Percentiles rank a stretch among this genome's conserved stretches.
phyloP scores from a whole-genome alignment of 2,113 vertebrate species.

The Lycocorax pyrrhopterus region DNA sequence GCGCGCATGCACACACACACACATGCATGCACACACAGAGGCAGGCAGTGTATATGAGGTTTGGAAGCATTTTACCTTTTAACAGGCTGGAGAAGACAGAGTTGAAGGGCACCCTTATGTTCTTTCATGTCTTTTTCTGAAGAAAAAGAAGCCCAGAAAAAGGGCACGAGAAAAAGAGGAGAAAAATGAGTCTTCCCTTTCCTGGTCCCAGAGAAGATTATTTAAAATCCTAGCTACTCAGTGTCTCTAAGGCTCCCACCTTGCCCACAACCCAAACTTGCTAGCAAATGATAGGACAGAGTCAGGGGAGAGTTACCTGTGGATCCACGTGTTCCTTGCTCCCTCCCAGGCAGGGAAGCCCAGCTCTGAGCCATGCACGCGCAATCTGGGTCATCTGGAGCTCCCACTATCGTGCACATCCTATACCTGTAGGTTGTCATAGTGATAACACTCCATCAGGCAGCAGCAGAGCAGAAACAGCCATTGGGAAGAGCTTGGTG shows the following conservation, averaged over 20 bases:
- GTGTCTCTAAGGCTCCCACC: background rate
- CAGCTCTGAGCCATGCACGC: background rate
- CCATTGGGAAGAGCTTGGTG: background rate
- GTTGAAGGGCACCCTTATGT: background rate
- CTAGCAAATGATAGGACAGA: background rate
- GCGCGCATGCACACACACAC: background rate
- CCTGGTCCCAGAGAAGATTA: background rate
- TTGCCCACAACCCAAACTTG: background rate
- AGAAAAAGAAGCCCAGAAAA: background rate
- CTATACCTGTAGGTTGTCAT: conserved; percentile 51
- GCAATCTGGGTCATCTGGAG: background rate
- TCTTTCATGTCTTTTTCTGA: background rate
- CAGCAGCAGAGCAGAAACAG: background rate
- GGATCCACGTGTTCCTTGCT: background rate
- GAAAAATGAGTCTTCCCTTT: background rate
- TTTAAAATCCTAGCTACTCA: background rate
- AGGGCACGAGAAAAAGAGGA: background rate
- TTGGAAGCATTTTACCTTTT: background rate
- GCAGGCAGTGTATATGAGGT: fast-evolving
- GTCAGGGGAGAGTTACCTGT: background rate
- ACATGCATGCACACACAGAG: background rate
- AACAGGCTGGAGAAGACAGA: background rate
- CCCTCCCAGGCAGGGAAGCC: background rate
- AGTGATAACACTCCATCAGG: background rate
- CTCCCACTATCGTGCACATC: background rate